Base-by-base conservation (phyloP, 2,888 invertebrate species). In the Zeuzera pyrina region DNA sequence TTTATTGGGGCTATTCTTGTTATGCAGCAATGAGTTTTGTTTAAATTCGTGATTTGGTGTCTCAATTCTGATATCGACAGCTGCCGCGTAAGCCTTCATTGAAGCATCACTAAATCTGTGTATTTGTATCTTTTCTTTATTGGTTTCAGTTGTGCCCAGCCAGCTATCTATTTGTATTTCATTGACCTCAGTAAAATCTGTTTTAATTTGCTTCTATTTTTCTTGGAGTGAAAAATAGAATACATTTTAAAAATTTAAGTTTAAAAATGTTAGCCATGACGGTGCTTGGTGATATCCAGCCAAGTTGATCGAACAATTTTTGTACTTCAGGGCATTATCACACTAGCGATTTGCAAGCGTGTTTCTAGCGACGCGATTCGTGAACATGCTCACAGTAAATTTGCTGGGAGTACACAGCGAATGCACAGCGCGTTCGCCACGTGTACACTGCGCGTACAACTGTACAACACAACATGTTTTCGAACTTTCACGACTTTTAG, bases 201-300 rank as follows among this genome's bases (percentile, higher is more conserved):
- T 12, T 19, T 12, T 13, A 14, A 26, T 10, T 15, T 25, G 6
- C 5, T 5, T 8, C 31, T 26, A 31, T 21, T 26, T 16, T 7
- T 26, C 25, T 6, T 8, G 12, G 7, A 31, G 5, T 6, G n/a
- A 29, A 33, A 3, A 7, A 12, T 3, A 33, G 11, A 3, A 21
- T 24, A 30, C 38, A 30, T 4, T 44, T 12, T 41, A 46, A 48
- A 19, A 48, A 30, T 15, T 35, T 45, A 34, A 50, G 49, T 8
- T 47, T 34, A 7, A 52, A 10, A 7, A 45, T 12, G 26, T 52
- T 54, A 3, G 48, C 45, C 11, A 15, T 33, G 3, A 51, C 24
- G 5, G 38, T 30, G 1, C 39, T 21, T 7, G 45, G 42, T 12
- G 39, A 34, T 6, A 45, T n/a, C 42, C 40, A 42, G 10, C 45